Conservation (phyloP, 1,140 invertebrate species). For the Drosophila mauritiana region DNA sequence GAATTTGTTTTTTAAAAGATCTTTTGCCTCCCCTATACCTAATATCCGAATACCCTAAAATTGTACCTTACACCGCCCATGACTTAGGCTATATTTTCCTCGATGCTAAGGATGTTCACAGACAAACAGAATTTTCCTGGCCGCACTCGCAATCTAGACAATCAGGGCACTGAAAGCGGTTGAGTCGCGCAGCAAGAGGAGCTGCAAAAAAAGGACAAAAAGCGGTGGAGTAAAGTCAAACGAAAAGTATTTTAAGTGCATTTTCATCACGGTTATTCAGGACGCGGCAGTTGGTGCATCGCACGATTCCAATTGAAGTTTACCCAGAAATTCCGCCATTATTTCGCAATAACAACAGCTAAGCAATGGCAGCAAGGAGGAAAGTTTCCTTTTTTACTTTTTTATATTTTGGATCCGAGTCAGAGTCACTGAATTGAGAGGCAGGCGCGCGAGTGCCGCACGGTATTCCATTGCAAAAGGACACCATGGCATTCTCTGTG, state of each 20-base stretch:
- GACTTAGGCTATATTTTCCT: constrained; percentile 9
- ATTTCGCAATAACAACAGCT: constrained; percentile 64
- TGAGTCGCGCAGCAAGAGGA: not conserved
- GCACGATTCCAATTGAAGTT: constrained; percentile 73
- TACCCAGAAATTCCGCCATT: constrained; percentile 62
- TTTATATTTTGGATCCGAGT: not conserved
- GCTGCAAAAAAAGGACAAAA: not conserved
- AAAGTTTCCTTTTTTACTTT: constrained; percentile 49
- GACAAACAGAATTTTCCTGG: constrained; percentile 37
- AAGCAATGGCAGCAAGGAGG: constrained; percentile 43
- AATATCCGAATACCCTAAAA: too few species aligned
- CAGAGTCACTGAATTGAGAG: constrained; percentile 31
- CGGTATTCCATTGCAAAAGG: not conserved
- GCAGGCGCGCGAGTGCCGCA: constrained; percentile 19
- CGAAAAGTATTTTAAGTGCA: constrained; percentile 82
- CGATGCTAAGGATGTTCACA: constrained; percentile 25
- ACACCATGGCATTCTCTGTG: constrained; percentile 26
- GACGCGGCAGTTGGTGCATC: constrained; percentile 50
- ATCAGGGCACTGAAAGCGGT: constrained; percentile 20
- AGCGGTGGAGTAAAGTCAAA: constrained; percentile 65
- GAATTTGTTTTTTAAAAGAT: too few species aligned
- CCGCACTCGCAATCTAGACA: constrained; percentile 53
- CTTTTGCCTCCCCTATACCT: too few species aligned
- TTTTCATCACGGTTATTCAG: constrained; percentile 82
- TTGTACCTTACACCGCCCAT: not conserved